Evolutionary conservation across 2,888 invertebrate genomes (phyloP), one percentile per base, ranked within the genome.

Genomic region (Drosophila anomelani): DNA sequence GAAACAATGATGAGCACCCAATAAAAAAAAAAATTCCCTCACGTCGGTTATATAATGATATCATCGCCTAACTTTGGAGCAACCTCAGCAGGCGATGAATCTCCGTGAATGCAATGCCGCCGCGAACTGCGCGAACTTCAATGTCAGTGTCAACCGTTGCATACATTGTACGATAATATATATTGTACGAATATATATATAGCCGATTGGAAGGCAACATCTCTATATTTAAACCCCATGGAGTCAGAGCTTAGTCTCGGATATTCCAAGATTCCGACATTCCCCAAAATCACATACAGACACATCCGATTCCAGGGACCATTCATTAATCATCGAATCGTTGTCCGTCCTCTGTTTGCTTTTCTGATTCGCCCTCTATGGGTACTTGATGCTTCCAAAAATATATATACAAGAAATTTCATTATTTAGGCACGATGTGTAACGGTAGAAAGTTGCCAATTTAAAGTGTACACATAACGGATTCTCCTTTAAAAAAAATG

Each of bases 381-480:
- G 68, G 26, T 57, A 56, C 51, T 56, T 51, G 29, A 13, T 47
- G 32, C 41, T 34, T 29, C 47, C 47, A 49, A 17, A 41, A 3
- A 9, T 10, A 32, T 32, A 32, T 41, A 41, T 29, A 56, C 47
- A 47, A 47, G 12, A 20, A 38, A 68, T 66, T n/a, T 47, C 15
- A 72, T 80, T 78, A 44, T 60, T 70, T 72, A 38, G 63, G 56
- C 64, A 64, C 46, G 36, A 74, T 67, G 70, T 51, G 43, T 71
- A 67, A 85, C 82, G 70, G 82, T 83, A 76, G 81, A 84, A 80
- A 85, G 80, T 62, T 80, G 77, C 82, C 80, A 81, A 80, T 77
- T 57, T 57, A 2, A 29, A 29, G 51, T 15, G 66, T 46, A 62
- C 61, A 66, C 61, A 66, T 67, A 69, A 69, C 69, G 68, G n/a